Evolutionary conservation across 2,888 invertebrate species (phyloP), one percentile per base, ranked within the genome.

Genomic region (Hydriomena furcata): DNA sequence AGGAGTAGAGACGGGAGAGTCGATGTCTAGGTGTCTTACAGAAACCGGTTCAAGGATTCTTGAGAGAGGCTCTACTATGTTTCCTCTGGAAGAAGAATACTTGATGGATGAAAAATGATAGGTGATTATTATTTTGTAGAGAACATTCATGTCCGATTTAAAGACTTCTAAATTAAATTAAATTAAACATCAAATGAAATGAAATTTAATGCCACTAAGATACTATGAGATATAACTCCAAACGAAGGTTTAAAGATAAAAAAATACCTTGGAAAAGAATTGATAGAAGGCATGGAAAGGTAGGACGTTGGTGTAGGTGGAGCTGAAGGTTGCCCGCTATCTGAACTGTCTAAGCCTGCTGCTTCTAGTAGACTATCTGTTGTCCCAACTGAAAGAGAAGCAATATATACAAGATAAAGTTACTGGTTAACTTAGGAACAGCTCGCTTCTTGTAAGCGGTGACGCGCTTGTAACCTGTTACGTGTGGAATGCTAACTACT

Each of bases 211-310:
- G n/a, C n/a, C n/a, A n/a, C n/a, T n/a, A n/a, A n/a, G n/a, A n/a
- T n/a, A n/a, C n/a, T n/a, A n/a, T n/a, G n/a, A n/a, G n/a, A n/a
- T 1, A 11, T 11, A 28, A 11, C 13, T 13, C 12, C n/a, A 31
- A 17, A n/a, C 17, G 34, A 37, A 23, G n/a, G 5, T 34, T 12
- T n/a, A n/a, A n/a, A n/a, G n/a, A 23, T 1, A 7, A 25, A 17
- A 11, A 50, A 62, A 63, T 72, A 93, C 92, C 94, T 94, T 0
- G 96, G 96, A 68, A 96, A 97, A n/a, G 95, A 94, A 68, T 94
- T 95, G 6, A 96, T 94, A 1, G 96, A 96, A 12, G 95, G 95
- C 96, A 96, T 96, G 0, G 96, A 96, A 3, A 96, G 91, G 70
- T 95, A 96, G 0, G 96, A 96, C 35, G 95, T 95, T 0, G 96